Evolutionary conservation across 1,140 invertebrate species (phyloP), one percentile per base, ranked within the genome.

Genomic region (Ctenoplectra terminalis): DNA sequence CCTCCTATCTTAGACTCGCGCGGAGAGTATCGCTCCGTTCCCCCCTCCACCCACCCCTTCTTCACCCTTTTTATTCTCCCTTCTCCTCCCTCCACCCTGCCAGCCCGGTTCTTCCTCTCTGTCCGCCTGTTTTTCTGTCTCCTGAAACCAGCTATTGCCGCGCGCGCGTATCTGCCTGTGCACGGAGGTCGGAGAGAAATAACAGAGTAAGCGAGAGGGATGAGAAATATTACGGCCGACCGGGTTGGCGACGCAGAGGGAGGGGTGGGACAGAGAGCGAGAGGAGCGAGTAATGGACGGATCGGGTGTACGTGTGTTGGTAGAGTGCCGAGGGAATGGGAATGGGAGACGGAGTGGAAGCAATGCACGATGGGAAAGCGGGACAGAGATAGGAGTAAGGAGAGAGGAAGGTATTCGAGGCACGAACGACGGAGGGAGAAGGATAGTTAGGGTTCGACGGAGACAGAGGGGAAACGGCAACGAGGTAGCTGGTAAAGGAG

Each of bases 81-180:
- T 3, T 29, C n/a, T 43, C 71, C 15, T 31, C 11, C 20, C 17
- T 20, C 29, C 29, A 1, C 56, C 37, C 4, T n/a, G 13, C 37
- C 37, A 17, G 17, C 11, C 26, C 43, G 11, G 5, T 37, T 52
- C 60, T 52, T 20, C n/a, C 37, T 67, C 63, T 69, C 61, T n/a
- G 71, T 56, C 66, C 40, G 50, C 52, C 64, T 70, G 75, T 82
- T 71, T 83, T 77, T 83, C 81, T 66, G 64, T 80, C 81, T 83
- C 76, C 43, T 52, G 66, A 83, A 83, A 80, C 74, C 76, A 83
- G 81, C 81, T 80, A 79, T 80, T 69, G 75, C 81, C 29, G 64
- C n/a, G 46, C 81, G 64, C 56, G 64, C 64, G 73, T 67, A 60
- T 73, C 75, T 60, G 67, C 76, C 46, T 40, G 67, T 20, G 60